Base-by-base conservation (phyloP, 2,797 vertebrate species). In the Anabacerthia variegaticeps region DNA sequence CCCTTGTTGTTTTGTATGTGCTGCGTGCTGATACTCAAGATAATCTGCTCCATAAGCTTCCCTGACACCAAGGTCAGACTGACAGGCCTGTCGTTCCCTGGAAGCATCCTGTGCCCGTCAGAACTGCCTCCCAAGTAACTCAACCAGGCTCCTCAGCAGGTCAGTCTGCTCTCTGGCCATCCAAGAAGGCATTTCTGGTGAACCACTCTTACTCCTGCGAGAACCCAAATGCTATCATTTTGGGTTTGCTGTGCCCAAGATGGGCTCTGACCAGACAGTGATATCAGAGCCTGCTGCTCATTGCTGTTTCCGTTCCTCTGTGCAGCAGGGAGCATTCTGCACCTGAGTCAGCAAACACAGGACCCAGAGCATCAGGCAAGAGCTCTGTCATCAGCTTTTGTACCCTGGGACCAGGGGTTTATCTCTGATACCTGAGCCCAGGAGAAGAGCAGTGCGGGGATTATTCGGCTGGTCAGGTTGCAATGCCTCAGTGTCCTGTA, bases 361-460 rank as follows among this genome's bases (percentile, higher is more conserved):
- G 62, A 36, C 55, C 14, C 48, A 8, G 67, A 39, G 32, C 18
- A 12, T 5, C 24, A 2, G 32, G 41, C 8, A 37, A 23, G 54
- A 24, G 55, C 49, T 67, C 52, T 34, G 12, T 18, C 62, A 2
- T 6, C 65, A 36, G 30, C 62, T 43, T 27, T 26, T 44, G 4
- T 4, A 2, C 4, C 2, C 48, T 23, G 55, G 48, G 21, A 24
- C 68, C 52, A 4, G 27, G 46, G 10, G 9, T 7, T 48, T 74
- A 51, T 7, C 52, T 46, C 22, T 24, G 67, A 11, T 55, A 36
- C 8, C 20, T 0, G 0, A 76, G 36, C 56, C n/a, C 19, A 27
- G 52, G 36, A 76, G 56, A 9, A 23, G 3, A 56, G 49, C 44
- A 68, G 12, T 9, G 2, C 2, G 8, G 46, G n/a, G 22, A 36